Evolutionary conservation across 2,113 vertebrate species (phyloP).

Genomic region (Leuciscus idus): DNA sequence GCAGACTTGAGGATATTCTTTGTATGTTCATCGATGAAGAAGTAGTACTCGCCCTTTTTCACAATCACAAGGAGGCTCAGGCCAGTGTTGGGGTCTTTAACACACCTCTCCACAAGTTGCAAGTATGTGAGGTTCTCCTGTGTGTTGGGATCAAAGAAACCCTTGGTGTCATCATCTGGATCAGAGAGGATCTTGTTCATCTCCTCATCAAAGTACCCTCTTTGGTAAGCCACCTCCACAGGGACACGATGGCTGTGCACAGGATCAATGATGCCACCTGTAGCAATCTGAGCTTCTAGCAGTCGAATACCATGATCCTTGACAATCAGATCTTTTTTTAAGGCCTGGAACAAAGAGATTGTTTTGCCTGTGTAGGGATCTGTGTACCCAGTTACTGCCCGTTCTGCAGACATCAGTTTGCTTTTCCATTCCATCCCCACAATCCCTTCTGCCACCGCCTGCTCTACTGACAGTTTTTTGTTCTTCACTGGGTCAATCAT

Average conservation of each 20-base stretch:
- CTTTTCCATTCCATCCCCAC: constrained; percentile 75
- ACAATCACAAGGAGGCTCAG: constrained; percentile 72
- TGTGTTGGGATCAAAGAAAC: neutral
- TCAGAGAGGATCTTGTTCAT: constrained; percentile 67
- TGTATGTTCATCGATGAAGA: constrained; percentile 54
- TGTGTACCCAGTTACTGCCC: constrained; percentile 78
- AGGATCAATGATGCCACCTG: constrained; percentile 70
- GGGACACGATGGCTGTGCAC: constrained; percentile 61
- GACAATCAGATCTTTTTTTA: constrained; percentile 73
- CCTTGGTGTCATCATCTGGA: neutral
- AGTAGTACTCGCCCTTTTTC: constrained; percentile 66
- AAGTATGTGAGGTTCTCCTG: constrained; percentile 78
- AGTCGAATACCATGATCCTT: constrained; percentile 72
- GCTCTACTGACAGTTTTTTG: constrained; percentile 76
- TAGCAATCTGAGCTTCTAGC: constrained; percentile 70
- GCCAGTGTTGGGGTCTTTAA: constrained; percentile 66
- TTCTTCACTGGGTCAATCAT: constrained; percentile 78
- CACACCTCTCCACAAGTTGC: constrained; percentile 76
- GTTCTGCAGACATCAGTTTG: constrained; percentile 70
- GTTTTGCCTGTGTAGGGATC: constrained; percentile 81
- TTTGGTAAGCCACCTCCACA: constrained; percentile 67
- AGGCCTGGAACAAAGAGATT: constrained; percentile 80
- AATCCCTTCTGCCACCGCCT: constrained; percentile 64
- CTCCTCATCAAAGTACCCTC: constrained; percentile 82
- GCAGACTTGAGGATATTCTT: constrained; percentile 52